Evolutionary conservation across 2,797 vertebrate genomes (phyloP).

Genomic region (Lateolabrax maculatus): DNA sequence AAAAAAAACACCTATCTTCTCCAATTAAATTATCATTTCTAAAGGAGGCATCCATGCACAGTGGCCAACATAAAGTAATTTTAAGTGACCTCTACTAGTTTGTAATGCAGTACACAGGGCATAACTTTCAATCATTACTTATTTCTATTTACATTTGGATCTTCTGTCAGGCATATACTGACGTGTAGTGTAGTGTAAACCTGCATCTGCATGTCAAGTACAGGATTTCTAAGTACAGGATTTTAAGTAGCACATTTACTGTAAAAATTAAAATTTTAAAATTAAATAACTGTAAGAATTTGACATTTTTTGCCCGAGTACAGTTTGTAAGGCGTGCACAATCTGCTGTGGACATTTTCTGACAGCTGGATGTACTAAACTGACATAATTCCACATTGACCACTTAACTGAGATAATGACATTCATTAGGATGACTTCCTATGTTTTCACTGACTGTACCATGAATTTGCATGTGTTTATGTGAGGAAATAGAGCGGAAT

Average conservation of each 20-base stretch:
- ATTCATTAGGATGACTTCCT: slow-evolving; percentile 57
- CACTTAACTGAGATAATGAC: slow-evolving; percentile 54
- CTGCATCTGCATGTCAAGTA: neutral
- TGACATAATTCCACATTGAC: slow-evolving; percentile 33
- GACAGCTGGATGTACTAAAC: slow-evolving; percentile 23
- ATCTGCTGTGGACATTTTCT: neutral
- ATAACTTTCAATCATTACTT: neutral
- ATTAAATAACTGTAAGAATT: neutral
- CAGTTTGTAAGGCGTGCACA: neutral
- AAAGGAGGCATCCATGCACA: neutral
- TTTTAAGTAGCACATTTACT: too few relatives aligned
- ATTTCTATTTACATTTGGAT: neutral
- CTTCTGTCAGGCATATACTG: neutral
- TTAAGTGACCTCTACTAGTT: neutral
- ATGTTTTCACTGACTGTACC: slow-evolving; percentile 52
- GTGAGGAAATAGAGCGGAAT: slow-evolving; percentile 71
- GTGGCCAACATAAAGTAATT: neutral
- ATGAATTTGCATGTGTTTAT: slow-evolving; percentile 79
- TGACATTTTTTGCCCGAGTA: neutral
- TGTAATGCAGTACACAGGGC: neutral
- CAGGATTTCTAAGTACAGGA: neutral
- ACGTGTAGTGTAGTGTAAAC: neutral
- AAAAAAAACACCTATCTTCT: neutral
- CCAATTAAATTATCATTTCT: neutral
- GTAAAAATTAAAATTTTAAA: neutral